Evolutionary conservation across 2,113 vertebrate species (phyloP), one percentile per base, ranked within the genome.

Genomic region (Notothenia coriiceps): DNA sequence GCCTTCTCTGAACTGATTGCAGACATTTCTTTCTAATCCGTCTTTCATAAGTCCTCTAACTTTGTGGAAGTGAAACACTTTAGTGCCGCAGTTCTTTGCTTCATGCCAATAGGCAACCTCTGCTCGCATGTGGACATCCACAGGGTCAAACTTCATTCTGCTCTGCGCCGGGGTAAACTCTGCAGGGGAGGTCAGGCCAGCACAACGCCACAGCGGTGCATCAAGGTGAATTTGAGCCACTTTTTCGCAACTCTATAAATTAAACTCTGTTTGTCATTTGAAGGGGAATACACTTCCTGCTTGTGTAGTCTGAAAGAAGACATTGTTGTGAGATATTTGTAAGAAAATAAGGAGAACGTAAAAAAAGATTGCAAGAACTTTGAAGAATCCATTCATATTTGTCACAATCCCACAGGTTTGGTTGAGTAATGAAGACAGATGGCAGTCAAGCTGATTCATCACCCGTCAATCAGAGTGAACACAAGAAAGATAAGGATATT

Each of bases 401-500:
- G 79, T 86, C 78, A 74, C 60, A 76, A 70, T 83, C 63, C 63
- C 54, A 55, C 70, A 83, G 67, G 74, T 80, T 13, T 29, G 25
- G 33, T 49, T 63, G 63, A 74, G 43, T 67, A 79, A 85, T 86
- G 22, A 77, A 73, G 62, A 79, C 1, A 10, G 83, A 80, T 74
- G 49, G 67, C 73, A 85, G 67, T 71, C 72, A 46, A 50, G 50
- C 69, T 51, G 74, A 81, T 80, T 67, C 79, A 56, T 60, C 52
- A 46, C 60, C 69, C 46, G 44, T 88, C 87, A 89, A 60, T 86
- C 84, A 86, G 65, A 20, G 12, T 40, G 52, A 81, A 51, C 52
- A 65, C 50, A 33, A 49, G 50, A 54, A 54, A 50, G 69, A 9
- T 10, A 35, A 18, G 47, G 20, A 44, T 14, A 33, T 43, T 22